Conservation (phyloP, 2,888 invertebrate genomes). For the Leucophora obtusa region DNA sequence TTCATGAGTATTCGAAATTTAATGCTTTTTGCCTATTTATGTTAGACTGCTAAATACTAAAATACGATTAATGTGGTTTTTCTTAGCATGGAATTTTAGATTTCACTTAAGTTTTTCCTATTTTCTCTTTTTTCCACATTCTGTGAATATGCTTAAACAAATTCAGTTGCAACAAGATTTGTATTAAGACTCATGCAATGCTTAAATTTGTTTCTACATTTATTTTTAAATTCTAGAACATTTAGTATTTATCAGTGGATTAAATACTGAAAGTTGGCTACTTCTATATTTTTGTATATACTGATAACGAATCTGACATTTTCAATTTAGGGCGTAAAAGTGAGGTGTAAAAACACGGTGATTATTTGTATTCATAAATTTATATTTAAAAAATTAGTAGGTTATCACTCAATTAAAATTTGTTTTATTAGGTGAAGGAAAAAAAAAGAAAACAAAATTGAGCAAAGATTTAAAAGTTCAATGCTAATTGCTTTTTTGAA, state of each 20-base stretch:
- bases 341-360: too few relatives aligned
- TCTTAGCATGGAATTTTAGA: background rate
- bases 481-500: too few relatives aligned
- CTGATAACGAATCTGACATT: too few relatives aligned
- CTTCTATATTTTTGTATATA: too few relatives aligned
- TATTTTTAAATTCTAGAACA: conserved; percentile 1
- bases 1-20: background rate
- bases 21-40: background rate
- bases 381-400: too few relatives aligned
- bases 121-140: background rate
- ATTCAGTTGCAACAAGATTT: conserved; percentile 5
- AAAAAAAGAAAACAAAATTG: too few relatives aligned
- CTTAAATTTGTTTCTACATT: background rate
- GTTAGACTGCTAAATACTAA: conserved; percentile 7
- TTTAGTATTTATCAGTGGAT: background rate
- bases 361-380: too few relatives aligned
- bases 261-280: background rate
- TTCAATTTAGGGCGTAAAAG: too few relatives aligned
- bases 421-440: too few relatives aligned
- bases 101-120: background rate
- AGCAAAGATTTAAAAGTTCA: too few relatives aligned
- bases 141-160: background rate
- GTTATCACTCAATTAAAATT: too few relatives aligned
- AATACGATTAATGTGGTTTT: conserved; percentile 16
- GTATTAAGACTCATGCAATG: conserved; percentile 36